Base-by-base conservation (phyloP, 2,888 invertebrate species). In the Andrena minutula region DNA sequence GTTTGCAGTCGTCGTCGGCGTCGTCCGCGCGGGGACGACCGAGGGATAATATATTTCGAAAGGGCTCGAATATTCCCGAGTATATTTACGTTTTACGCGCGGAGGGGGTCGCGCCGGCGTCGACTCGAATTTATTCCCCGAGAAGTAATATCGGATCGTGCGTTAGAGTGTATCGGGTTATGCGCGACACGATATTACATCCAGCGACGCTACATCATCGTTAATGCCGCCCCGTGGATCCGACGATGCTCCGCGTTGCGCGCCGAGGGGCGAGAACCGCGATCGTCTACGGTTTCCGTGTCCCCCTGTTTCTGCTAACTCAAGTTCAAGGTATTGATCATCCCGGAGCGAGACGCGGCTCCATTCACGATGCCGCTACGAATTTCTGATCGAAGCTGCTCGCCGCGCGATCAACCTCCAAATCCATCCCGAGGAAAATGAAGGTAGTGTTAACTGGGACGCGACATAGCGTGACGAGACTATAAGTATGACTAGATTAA, bases 241-340 rank as follows among this genome's bases (percentile, higher is more conserved):
- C 69, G 41, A 61, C 75, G 66, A 53, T 61, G 70, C 70, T 56
- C 23, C 60, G 58, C 61, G 71, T 72, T 70, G 69, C 68, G 53
- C 47, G 56, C 32, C 23, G 23, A 23, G 47, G 66, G 51, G 47
- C 76, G 61, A 79, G 60, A 83, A 56, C 64, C 79, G 60, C 83
- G 71, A 83, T 83, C 83, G 61, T 82, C 74, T 83, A 56, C 74
- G 71, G 61, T 79, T 75, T 75, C 71, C 58, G 79, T 66, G 58
- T 63, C 58, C 63, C 69, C 63, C 51, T 69, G 71, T 75, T 81
- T 69, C 81, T 70, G 72, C 72, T 60, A 71, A 71, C 81, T 80
- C 80, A 66, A 82, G 72, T 82, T 82, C 82, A 76, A 75, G 65
- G 69, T 82, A 72, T 75, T 30, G 79, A 76, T 82, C 81, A 76